Evolutionary conservation across 2,888 invertebrate genomes (phyloP), one percentile per base, ranked within the genome.

Genomic region (Cephus nigrinus): DNA sequence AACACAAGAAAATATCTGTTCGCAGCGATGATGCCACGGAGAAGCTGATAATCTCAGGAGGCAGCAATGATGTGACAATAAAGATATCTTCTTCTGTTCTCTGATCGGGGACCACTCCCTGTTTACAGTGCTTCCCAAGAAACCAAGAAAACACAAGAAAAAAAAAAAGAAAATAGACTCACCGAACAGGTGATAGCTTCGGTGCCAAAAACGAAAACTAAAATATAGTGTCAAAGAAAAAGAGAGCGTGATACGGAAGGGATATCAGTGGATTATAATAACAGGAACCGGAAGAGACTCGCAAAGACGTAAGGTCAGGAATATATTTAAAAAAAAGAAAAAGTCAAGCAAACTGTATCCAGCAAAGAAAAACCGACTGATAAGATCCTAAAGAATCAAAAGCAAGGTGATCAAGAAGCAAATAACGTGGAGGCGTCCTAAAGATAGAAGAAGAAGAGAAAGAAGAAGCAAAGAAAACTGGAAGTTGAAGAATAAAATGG

Each of bases 401-500:
- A 75, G 77, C 77, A 75, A 81, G 78, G 76, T 76, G 75, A 80
- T 55, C 33, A 55, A 31, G 71, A 35, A 68, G 31, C 15, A 32
- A 68, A 74, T 30, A 78, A 75, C 32, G 36, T 75, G 74, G 55
- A 9, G 55, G 55, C 55, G 23, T 23, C 55, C 55, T 55, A 55
- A 55, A 55, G 23, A 55, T 23, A 55, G 23, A 40, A 74, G 77
- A 76, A 71, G 69, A 82, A 79, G 79, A 76, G 74, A 78, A 76
- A 83, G 74, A 78, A 68, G 80, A 78, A 69, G 77, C 76, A 78
- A 78, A 71, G 35, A 73, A 71, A 73, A 34, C 71, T 72, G 80
- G 81, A 81, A 78, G 55, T 9, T 81, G 75, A 36, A 73, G 72
- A 73, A 69, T 82, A 91, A 90, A 87, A 98, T 98, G 98, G 98